Conservation (phyloP, 2,797 vertebrate species). For the Mormyrops boulengeri region DNA sequence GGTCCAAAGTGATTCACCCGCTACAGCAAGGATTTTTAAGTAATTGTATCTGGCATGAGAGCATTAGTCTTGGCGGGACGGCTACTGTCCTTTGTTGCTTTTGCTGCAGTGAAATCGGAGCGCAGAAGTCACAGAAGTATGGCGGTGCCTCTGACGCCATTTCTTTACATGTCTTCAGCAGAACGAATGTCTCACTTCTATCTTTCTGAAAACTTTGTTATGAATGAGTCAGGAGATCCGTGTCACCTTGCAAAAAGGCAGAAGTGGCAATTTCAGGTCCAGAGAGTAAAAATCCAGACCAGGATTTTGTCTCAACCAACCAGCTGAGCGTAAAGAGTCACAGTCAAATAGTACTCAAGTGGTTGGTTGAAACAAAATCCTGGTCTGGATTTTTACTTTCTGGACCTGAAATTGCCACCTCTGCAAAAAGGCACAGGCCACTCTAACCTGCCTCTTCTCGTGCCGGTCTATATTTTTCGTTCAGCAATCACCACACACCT, state of each 20-base stretch:
- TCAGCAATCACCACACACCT: neutral
- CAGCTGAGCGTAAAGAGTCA: no score
- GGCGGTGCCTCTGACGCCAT: neutral
- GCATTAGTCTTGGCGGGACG: neutral
- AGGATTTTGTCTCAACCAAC: no score
- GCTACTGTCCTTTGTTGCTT: neutral
- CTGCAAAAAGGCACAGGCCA: neutral
- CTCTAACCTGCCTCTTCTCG: neutral
- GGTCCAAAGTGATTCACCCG: neutral
- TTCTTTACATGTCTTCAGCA: neutral
- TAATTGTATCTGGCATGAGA: neutral
- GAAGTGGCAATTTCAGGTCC: no score
- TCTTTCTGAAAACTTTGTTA: neutral
- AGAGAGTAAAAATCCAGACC: no score
- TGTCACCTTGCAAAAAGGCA: neutral
- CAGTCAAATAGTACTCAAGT: no score
- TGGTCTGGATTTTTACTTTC: no score
- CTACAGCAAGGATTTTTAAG: neutral
- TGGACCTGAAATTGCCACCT: no score
- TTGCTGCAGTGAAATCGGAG: neutral
- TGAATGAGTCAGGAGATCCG: neutral
- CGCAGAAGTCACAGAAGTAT: neutral
- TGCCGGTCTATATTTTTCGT: neutral
- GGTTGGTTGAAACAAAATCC: no score
- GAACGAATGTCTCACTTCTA: neutral